Evolutionary conservation across 2,888 invertebrate genomes (phyloP), one percentile per base, ranked within the genome.

Genomic region (Clunio marinus): DNA sequence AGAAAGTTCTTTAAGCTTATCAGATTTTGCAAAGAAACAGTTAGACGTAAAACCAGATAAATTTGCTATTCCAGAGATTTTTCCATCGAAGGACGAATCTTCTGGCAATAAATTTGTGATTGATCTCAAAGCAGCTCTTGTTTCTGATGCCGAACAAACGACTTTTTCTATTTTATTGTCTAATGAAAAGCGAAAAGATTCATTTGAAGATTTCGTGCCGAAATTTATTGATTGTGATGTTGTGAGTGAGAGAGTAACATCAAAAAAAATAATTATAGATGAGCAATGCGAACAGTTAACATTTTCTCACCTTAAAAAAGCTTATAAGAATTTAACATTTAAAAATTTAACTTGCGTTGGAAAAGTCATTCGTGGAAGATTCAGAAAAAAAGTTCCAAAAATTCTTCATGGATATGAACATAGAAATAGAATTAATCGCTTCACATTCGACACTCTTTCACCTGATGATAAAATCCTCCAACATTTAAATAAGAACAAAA

Each of bases 381-480:
- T 77, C 70, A 70, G 69, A 2, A 70, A 70, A 8, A 73, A 70
- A 41, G 70, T 69, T 46, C 73, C 74, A 3, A 72, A 72, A 10
- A 58, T 75, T 28, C 62, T 71, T 57, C 71, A 72, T 63, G 20
- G 35, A 10, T 71, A 70, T 57, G 46, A 58, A 2, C 15, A 22
- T 5, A 71, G 70, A 57, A 10, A 70, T 70, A 57, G 46, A 32
- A 70, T 81, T 63, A 73, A 72, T 69, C 74, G 73, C 55, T 87
- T 86, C 77, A 78, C 81, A 70, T 88, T 87, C 76, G 77, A 80
- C 28, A 79, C 79, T 45, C 82, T 82, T 1, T 87, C 87, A 0
- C 86, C 86, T 8, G 86, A 86, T 77, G 84, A 82, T 74, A 72
- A 79, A 68, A 80, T 85, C 66, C 77, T 74, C n/a, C 73, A 73